Percentiles rank a stretch among this genome's conserved stretches.
Conservation (phyloP, 1,140 invertebrate genomes). For the Euwallacea fornicatus region DNA sequence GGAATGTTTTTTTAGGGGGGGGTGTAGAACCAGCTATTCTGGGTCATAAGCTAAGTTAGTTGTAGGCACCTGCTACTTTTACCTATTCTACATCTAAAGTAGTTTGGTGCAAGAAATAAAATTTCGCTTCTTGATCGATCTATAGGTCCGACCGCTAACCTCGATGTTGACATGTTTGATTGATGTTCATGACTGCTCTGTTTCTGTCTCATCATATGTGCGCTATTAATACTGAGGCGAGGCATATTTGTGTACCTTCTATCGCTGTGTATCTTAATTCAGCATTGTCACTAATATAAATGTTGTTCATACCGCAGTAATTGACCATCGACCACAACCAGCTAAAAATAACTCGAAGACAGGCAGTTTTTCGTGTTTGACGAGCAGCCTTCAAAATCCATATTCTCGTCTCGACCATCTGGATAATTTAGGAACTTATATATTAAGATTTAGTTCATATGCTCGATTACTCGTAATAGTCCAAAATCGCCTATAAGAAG, state of each 20-base stretch:
- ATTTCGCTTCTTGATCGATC: constrained; percentile 32
- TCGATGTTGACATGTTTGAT: constrained; percentile 42
- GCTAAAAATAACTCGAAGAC: background rate
- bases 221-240: constrained; percentile 14
- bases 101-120: constrained; percentile 26
- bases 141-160: constrained; percentile 31
- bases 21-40: too few relatives aligned
- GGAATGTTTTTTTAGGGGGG: too few relatives aligned
- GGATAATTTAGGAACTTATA: too few relatives aligned
- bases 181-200: constrained; percentile 37
- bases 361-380: background rate
- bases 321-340: background rate
- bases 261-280: constrained; percentile 3
- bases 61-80: too few relatives aligned
- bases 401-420: background rate
- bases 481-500: too few relatives aligned
- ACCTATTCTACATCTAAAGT: background rate
- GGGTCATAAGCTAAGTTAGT: too few relatives aligned
- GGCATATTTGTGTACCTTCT: constrained; percentile 9
- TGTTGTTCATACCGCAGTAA: too few relatives aligned
- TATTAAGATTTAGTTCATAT: too few relatives aligned
- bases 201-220: constrained; percentile 35
- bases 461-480: too few relatives aligned
- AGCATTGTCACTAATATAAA: too few relatives aligned
- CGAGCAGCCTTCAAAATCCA: background rate